phyloP scores from a whole-genome alignment of 2,888 invertebrate genomes.

The Myopa testacea region DNA sequence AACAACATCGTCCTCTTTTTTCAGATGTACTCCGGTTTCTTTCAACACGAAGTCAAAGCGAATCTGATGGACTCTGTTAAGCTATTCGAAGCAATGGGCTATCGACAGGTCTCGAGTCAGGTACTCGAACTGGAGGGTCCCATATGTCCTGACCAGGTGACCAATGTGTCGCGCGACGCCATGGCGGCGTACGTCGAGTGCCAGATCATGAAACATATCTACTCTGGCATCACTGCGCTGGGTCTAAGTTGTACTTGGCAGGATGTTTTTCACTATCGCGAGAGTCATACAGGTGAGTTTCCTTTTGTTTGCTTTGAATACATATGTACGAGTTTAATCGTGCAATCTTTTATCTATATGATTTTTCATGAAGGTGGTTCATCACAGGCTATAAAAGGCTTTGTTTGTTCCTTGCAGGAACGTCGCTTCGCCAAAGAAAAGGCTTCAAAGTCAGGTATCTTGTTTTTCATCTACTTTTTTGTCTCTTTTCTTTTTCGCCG shows the following conservation, averaged over 20 bases:
- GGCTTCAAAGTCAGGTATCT: constrained; percentile 47
- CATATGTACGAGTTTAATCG: neutral
- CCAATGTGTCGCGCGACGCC: constrained; percentile 84
- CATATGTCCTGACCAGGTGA: constrained; percentile 84
- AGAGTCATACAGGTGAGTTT: constrained; percentile 59
- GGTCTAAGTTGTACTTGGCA: constrained; percentile 73
- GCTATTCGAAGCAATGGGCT: constrained; percentile 86
- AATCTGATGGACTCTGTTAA: constrained; percentile 82
- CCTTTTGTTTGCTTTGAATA: neutral
- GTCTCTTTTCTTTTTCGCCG: neutral
- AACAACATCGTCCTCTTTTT: constrained; percentile 33
- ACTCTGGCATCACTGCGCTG: constrained; percentile 78
- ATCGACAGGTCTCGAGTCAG: constrained; percentile 72
- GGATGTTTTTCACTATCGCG: constrained; percentile 71
- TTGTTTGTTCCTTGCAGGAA: constrained; percentile 61
- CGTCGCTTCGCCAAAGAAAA: constrained; percentile 60
- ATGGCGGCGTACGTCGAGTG: constrained; percentile 89
- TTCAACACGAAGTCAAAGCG: constrained; percentile 86
- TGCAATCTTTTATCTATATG: neutral
- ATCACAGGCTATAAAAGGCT: constrained; percentile 61
- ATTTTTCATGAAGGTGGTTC: constrained; percentile 54
- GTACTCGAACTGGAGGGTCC: constrained; percentile 77
- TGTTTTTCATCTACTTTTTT: neutral
- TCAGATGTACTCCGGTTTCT: constrained; percentile 88
- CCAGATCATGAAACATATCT: constrained; percentile 80